phyloP scores from a whole-genome alignment of 2,113 vertebrate genomes.

The Anser cygnoides region DNA sequence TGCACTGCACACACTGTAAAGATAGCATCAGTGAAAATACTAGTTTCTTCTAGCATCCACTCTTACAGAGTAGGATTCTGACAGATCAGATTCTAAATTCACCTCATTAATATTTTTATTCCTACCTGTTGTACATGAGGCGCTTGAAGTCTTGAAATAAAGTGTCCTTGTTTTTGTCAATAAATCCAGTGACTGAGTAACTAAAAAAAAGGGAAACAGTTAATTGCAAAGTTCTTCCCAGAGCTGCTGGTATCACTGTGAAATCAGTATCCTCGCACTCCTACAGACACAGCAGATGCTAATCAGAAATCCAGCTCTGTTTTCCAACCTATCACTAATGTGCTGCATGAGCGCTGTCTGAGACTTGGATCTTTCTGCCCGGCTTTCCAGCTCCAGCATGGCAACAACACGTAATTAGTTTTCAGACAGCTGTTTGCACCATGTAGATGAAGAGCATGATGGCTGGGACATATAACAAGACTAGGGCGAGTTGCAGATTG shows the following conservation, averaged over 20 bases:
- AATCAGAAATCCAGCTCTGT: not conserved
- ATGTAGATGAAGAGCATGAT: not conserved
- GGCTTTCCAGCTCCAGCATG: not conserved
- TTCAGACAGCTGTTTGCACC: not conserved
- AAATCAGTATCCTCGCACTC: not conserved
- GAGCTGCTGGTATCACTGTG: not conserved
- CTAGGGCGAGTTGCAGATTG: not conserved
- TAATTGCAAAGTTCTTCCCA: not conserved
- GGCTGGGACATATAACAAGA: not conserved
- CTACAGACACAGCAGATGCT: not conserved
- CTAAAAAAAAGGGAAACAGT: constrained; percentile 63
- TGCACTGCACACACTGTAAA: not conserved
- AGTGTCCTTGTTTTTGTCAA: constrained; percentile 99
- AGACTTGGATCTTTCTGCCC: not conserved
- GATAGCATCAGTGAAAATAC: rapidly evolving
- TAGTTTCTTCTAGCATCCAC: not conserved
- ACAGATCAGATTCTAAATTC: not conserved
- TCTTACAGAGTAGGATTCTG: not conserved
- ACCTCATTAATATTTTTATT: not conserved
- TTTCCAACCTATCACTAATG: not conserved
- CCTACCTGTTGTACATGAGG: constrained; percentile 97
- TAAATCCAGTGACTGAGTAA: constrained; percentile 94
- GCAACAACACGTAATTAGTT: rapidly evolving
- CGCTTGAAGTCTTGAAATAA: constrained; percentile 99
- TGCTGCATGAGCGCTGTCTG: not conserved